Base-by-base conservation (phyloP, 2,113 vertebrate species). In the Cromileptes altivelis region DNA sequence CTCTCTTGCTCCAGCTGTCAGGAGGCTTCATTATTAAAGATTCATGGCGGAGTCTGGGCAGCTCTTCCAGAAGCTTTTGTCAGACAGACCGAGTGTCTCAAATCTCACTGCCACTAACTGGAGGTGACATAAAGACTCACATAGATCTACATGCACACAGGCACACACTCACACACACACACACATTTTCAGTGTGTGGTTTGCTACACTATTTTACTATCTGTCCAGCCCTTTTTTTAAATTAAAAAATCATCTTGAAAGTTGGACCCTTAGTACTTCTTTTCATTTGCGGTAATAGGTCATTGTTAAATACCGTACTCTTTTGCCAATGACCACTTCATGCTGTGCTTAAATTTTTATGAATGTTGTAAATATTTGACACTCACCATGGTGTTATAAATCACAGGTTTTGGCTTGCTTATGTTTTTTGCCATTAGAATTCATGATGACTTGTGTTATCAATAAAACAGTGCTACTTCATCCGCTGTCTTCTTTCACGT, bases 21-120 rank as follows among this genome's bases (percentile, higher is more conserved):
- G 85, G 81, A 93, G 87, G 89, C 91, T 93, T 94, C 91, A 92
- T 93, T 92, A 94, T 94, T 94, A 94, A 94, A 94, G 90, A 94
- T 94, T 94, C 91, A 94, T 94, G 83, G 84, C 37, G 50, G 80
- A 91, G 90, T 92, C 91, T 94, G 91, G 93, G 90, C 88, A 92
- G 93, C 88, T 92, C 79, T 56, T 93, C 87, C 90, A 88, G 92
- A 93, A 92, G 91, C 93, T 92, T 92, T 94, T 94, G 93, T 94
- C 92, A 94, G 88, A 92, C 91, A 93, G 89, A 90, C 92, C 45
- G 87, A 92, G 83, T 88, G 85, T 91, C 89, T 94, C 90, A 92
- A 91, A 90, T 93, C 91, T 86, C 82, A 81, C 79, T 85, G 84
- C 81, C 84, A 64, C 90, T 93, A 92, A 94, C 82, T 85, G 89